Base-by-base conservation (phyloP, 2,888 invertebrate species). In the Drosophila leonis region DNA sequence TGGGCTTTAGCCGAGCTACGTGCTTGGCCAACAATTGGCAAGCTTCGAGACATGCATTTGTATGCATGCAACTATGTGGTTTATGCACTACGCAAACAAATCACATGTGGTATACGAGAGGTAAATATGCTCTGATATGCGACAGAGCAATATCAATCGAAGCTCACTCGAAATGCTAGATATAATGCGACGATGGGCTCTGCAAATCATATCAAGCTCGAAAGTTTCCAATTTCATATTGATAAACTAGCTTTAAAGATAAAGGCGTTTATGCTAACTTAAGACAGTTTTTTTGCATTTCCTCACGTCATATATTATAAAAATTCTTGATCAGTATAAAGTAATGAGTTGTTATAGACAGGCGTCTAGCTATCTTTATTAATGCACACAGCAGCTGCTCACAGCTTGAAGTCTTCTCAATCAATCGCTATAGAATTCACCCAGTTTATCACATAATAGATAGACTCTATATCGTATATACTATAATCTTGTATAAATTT, bases 1-100 rank as follows among this genome's bases (percentile, higher is more conserved):
- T 72, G 72, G 72, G 62, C 73, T 64, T 72, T 48, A 60, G 39
- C 57, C 61, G 7, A 18, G 48, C 29, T 75, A 78, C 82, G 78
- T 79, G 78, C 77, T 60, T 27, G 57, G 27, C 33, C 52, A 20
- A 27, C 56, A 18, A 57, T 71, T 61, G 37, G 9, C 46, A 41
- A 52, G 33, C 12, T 46, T 37, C 46, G 39, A 51, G 37, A 20
- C 29, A 39, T 29, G 27, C 46, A 54, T n/a, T 24, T 27, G 44
- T 37, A 39, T 62, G 39, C 49, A 52, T 42, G 49, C 49, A 52
- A 31, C 31, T 39, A 64, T 49, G 64, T 48, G 35, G 52, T n/a
- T 52, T 31, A 37, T n/a, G 29, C 20, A 20, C 24, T 13, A 2
- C 18, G 33, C 31, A 33, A 33, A 15, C 49, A 33, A 51, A 20